Conservation (phyloP, 1,140 invertebrate genomes). For the Trachelipus rathkii region DNA sequence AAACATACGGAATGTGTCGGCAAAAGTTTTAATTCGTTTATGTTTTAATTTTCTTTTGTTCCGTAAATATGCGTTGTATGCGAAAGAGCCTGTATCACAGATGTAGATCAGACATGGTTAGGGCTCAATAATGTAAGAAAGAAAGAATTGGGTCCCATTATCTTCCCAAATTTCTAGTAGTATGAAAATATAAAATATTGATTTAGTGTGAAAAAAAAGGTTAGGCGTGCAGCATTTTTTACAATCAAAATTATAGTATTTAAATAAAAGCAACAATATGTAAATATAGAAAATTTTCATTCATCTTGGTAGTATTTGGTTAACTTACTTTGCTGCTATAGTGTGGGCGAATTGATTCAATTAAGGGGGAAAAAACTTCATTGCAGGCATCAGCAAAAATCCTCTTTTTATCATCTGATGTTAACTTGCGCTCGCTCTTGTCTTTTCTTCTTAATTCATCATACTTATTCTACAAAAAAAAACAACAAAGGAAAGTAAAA, state of each 20-base stretch:
- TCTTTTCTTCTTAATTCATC: slow-evolving; percentile 56
- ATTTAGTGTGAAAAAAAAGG: too few relatives aligned
- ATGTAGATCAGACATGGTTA: slow-evolving; percentile 92
- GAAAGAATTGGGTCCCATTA: slow-evolving; percentile 89
- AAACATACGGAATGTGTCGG: too few relatives aligned
- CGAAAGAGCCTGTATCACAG: too few relatives aligned
- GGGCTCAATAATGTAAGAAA: slow-evolving; percentile 97
- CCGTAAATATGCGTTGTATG: slow-evolving; percentile 87
- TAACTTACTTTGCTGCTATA: slow-evolving; percentile 34
- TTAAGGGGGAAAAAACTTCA: slow-evolving; percentile 39
- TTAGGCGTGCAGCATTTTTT: too few relatives aligned
- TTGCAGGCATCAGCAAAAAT: slow-evolving; percentile 44
- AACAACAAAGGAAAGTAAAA: too few relatives aligned
- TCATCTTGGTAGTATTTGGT: too few relatives aligned
- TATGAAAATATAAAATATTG: too few relatives aligned
- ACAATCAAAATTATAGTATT: slow-evolving; percentile 51
- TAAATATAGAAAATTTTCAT: too few relatives aligned
- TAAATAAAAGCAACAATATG: too few relatives aligned
- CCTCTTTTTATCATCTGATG: slow-evolving; percentile 47
- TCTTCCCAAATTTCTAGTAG: slow-evolving; percentile 97
- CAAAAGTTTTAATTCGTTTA: too few relatives aligned
- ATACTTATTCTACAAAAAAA: slow-evolving; percentile 49
- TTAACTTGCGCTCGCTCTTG: slow-evolving; percentile 51
- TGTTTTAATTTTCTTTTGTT: slow-evolving; percentile 57
- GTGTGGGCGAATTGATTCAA: slow-evolving; percentile 37